Percentiles rank a stretch among this genome's conserved stretches.
These are phyloP conservation scores for Lasioglossum marginatum DNA, from an alignment of 2,888 invertebrate species.

Conservation along the genomic window DNA sequence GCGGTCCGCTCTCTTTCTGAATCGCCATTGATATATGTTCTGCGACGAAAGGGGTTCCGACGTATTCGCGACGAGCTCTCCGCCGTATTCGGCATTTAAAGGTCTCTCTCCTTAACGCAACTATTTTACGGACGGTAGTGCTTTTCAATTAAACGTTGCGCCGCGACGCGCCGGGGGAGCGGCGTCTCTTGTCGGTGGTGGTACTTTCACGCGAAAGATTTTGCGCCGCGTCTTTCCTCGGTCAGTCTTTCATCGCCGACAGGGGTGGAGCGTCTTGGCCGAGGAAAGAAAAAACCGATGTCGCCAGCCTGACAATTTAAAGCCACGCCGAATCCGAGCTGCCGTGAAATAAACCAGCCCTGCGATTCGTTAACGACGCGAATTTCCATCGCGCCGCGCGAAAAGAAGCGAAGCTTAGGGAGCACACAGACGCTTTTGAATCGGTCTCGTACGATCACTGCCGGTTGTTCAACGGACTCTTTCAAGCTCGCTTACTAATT, in stretches of 20 bases:
- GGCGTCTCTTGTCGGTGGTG: neutral
- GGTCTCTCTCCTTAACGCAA: conserved; percentile 13
- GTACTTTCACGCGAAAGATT: conserved; percentile 3
- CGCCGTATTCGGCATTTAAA: neutral
- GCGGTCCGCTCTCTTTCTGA: neutral
- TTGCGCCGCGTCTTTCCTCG: conserved; percentile 10
- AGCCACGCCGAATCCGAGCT: conserved; percentile 17
- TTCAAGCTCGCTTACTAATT: conserved; percentile 71
- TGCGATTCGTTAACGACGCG: conserved; percentile 63
- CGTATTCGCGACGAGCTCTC: neutral
- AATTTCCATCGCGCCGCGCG: conserved; percentile 55
- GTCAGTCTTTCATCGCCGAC: neutral
- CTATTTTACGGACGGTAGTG: conserved; percentile 31
- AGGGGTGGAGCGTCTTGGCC: neutral
- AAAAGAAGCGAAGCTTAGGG: conserved; percentile 49
- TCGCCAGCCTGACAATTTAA: conserved; percentile 31
- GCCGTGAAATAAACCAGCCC: conserved; percentile 32
- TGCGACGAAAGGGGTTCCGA: neutral
- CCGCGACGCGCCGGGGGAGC: neutral
- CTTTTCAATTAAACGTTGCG: conserved; percentile 48
- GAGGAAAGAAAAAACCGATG: conserved; percentile 24
- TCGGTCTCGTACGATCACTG: conserved; percentile 62
- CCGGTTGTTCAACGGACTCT: conserved; percentile 63
- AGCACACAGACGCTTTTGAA: conserved; percentile 61
- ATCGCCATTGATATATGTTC: neutral